phyloP scores from a whole-genome alignment of 2,888 invertebrate species.

The Patella caerulea region DNA sequence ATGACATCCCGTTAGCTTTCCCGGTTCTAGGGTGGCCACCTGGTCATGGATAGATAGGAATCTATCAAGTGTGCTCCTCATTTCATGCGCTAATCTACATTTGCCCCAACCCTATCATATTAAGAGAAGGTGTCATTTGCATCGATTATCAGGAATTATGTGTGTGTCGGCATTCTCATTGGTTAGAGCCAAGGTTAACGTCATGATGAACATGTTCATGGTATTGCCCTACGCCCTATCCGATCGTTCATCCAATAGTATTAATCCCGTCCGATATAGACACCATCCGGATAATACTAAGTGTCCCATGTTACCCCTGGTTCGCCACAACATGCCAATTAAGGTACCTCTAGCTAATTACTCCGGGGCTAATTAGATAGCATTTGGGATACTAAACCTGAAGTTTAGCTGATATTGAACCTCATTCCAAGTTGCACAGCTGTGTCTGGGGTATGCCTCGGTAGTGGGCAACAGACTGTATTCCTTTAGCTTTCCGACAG shows the following conservation, averaged over 20 bases:
- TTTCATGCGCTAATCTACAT: slow-evolving; percentile 37
- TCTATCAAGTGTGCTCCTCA: slow-evolving; percentile 30
- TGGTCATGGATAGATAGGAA: slow-evolving; percentile 37
- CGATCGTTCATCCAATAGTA: background rate
- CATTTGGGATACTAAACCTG: background rate
- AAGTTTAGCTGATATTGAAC: background rate
- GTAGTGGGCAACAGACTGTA: too few relatives aligned
- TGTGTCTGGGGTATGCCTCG: too few relatives aligned
- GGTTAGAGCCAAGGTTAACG: too few relatives aligned
- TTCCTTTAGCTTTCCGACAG: too few relatives aligned
- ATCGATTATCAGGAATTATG: slow-evolving; percentile 20
- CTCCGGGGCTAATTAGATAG: background rate
- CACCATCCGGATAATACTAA: background rate
- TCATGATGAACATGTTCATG: background rate
- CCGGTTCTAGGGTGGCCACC: slow-evolving; percentile 23
- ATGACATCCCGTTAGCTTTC: slow-evolving; percentile 23
- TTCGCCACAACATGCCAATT: background rate
- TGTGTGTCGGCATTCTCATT: too few relatives aligned
- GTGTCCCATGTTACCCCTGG: background rate
- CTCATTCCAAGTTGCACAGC: too few relatives aligned
- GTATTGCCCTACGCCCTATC: background rate
- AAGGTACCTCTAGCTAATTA: background rate
- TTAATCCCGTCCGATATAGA: background rate
- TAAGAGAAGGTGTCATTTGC: slow-evolving; percentile 31
- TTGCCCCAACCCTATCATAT: slow-evolving; percentile 15